A percentile compares a stretch with the other conserved stretches of the same genome.
Conservation (phyloP, 2,797 vertebrate species). For the Apogon talboti region DNA sequence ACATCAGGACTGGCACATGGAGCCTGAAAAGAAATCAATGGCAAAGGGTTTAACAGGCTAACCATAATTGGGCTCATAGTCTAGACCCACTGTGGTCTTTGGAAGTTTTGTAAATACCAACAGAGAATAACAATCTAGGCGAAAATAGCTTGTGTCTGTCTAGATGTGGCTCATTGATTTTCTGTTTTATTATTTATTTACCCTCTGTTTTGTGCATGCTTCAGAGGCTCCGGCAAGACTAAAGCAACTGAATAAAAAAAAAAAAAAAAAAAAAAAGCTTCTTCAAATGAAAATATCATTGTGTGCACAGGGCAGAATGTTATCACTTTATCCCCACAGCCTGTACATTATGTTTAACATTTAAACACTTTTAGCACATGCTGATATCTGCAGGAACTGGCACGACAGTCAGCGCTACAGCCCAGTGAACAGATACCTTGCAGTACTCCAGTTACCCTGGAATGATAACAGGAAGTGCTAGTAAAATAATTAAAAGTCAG, state of each 20-base stretch:
- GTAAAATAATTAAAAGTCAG: conserved; percentile 24
- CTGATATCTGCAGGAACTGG: not conserved
- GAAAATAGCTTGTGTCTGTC: conserved; percentile 56
- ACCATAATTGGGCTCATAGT: conserved; percentile 71
- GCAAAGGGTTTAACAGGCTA: conserved; percentile 67
- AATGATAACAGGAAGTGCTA: not conserved
- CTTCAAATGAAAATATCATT: conserved; percentile 9
- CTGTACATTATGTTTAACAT: conserved; percentile 18
- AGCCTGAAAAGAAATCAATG: conserved; percentile 75
- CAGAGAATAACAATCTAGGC: conserved; percentile 57
- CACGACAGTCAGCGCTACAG: not conserved
- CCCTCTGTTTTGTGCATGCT: conserved; percentile 31
- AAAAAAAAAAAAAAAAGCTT: conserved; percentile 1
- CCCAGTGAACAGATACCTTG: conserved; percentile 2
- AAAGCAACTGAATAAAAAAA: conserved; percentile 5
- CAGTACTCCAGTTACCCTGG: not conserved
- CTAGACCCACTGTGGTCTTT: conserved; percentile 51
- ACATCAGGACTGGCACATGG: conserved; percentile 51
- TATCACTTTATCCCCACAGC: conserved; percentile 29
- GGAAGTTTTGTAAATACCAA: conserved; percentile 70
- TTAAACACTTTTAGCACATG: conserved; percentile 4
- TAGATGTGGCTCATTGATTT: conserved; percentile 70
- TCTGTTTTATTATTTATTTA: conserved; percentile 50
- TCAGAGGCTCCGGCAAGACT: conserved; percentile 20
- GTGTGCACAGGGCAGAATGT: conserved; percentile 13